phyloP scores from a whole-genome alignment of 2,888 invertebrate species.

The Isotomurus palustris region DNA sequence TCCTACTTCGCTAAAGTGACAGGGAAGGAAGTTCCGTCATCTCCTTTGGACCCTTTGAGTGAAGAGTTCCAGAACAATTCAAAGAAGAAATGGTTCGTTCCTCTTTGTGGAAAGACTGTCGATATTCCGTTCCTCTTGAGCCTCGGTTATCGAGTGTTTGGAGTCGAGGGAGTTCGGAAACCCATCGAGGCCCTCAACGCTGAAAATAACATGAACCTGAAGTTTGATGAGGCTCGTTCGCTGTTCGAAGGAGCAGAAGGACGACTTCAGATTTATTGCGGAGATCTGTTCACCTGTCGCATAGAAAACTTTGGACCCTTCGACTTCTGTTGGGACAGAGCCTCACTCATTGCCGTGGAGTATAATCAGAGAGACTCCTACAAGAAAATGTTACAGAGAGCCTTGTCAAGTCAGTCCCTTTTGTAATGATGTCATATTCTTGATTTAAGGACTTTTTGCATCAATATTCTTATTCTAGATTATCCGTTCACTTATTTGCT shows the following conservation, averaged over 20 bases:
- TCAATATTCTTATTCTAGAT: too few relatives aligned
- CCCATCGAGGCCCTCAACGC: conserved; percentile 40
- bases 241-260: conserved; percentile 36
- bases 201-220: conserved; percentile 37
- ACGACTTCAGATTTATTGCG: conserved; percentile 42
- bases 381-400: conserved; percentile 27
- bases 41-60: conserved; percentile 2
- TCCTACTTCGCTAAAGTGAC: conserved; percentile 26
- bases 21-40: conserved; percentile 10
- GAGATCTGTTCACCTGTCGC: conserved; percentile 46
- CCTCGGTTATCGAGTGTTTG: conserved; percentile 47
- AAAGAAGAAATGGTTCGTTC: conserved; percentile 42
- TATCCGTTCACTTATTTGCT: conserved; percentile 31
- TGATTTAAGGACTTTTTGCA: too few relatives aligned
- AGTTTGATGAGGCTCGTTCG: conserved; percentile 23
- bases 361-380: conserved; percentile 29
- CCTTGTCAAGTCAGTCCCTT: too few relatives aligned
- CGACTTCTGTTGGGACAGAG: conserved; percentile 47
- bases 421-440: too few relatives aligned
- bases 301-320: conserved; percentile 45
- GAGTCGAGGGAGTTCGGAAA: conserved; percentile 43
- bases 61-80: conserved; percentile 15
- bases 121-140: conserved; percentile 46
- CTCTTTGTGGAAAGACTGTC: conserved; percentile 47
- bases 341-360: conserved; percentile 46